Evolutionary conservation across 2,888 invertebrate species (phyloP).

Genomic region (Lithodes maja): DNA sequence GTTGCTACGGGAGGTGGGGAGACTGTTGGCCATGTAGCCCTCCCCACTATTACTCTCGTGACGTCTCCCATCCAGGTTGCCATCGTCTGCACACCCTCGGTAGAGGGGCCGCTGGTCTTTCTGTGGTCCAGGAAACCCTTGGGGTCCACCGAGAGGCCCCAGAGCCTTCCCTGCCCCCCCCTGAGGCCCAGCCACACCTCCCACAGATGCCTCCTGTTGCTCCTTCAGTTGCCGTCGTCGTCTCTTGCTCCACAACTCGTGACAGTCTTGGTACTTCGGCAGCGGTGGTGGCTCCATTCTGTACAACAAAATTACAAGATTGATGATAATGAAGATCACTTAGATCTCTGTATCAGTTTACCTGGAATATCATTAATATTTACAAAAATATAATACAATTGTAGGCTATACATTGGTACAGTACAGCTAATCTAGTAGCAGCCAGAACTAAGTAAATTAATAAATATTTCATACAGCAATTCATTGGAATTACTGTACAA

Average conservation of each 20-base stretch:
- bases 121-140: conserved; percentile 48
- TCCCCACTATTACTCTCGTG: conserved; percentile 48
- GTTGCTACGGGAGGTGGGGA: conserved; percentile 51
- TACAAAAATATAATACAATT: not conserved
- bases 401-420: too few species aligned
- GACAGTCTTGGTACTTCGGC: conserved; percentile 98
- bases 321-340: not conserved
- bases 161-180: conserved; percentile 39
- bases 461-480: too few species aligned
- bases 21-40: conserved; percentile 44
- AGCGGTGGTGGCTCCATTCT: conserved; percentile 86
- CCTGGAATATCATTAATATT: not conserved
- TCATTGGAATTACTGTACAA: too few species aligned
- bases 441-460: too few species aligned
- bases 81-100: conserved; percentile 44
- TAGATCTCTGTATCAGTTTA: not conserved
- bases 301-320: not conserved
- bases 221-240: conserved; percentile 89
- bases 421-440: too few species aligned
- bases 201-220: conserved; percentile 79
- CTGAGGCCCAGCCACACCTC: conserved; percentile 35
- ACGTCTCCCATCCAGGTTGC: conserved; percentile 39
- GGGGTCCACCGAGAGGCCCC: conserved; percentile 35
- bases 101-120: conserved; percentile 54
- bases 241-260: conserved; percentile 99